These are phyloP conservation scores for Hydroisotoma schaefferi DNA, from an alignment of 2,888 invertebrate genomes.

Conservation along the genomic window DNA sequence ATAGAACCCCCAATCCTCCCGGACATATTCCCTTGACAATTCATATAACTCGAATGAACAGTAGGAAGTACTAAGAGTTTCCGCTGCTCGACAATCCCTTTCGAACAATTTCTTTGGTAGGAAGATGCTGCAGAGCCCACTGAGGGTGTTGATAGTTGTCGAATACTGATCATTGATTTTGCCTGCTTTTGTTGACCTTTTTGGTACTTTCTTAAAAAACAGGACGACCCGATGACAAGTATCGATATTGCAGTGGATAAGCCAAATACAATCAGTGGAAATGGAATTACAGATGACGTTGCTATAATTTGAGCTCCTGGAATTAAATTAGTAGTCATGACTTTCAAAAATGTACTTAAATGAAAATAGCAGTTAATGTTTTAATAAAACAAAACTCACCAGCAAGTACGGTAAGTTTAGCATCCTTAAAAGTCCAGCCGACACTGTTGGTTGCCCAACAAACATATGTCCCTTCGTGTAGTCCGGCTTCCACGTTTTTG, in stretches of 20 bases:
- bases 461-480: constrained; percentile 44
- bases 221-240: constrained; percentile 43
- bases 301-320: constrained; percentile 43
- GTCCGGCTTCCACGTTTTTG: constrained; percentile 32
- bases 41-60: constrained; percentile 26
- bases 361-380: background rate
- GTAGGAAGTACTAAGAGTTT: constrained; percentile 30
- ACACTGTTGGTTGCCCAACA: constrained; percentile 47
- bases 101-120: constrained; percentile 12
- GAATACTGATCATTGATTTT: constrained; percentile 35
- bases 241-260: constrained; percentile 42
- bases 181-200: constrained; percentile 39
- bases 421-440: constrained; percentile 47
- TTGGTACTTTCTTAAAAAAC: constrained; percentile 39
- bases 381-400: constrained; percentile 26
- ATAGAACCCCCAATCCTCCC: too few species aligned
- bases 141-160: constrained; percentile 38
- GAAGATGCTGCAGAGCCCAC: constrained; percentile 36
- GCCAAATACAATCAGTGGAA: constrained; percentile 44
- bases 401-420: constrained; percentile 40
- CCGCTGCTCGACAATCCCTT: constrained; percentile 16
- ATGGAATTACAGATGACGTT: constrained; percentile 35
- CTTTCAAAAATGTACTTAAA: background rate
- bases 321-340: constrained; percentile 9
- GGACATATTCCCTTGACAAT: constrained; percentile 29